Base-by-base conservation (phyloP, 2,113 vertebrate species). In the Cyanoliseus patagonus region DNA sequence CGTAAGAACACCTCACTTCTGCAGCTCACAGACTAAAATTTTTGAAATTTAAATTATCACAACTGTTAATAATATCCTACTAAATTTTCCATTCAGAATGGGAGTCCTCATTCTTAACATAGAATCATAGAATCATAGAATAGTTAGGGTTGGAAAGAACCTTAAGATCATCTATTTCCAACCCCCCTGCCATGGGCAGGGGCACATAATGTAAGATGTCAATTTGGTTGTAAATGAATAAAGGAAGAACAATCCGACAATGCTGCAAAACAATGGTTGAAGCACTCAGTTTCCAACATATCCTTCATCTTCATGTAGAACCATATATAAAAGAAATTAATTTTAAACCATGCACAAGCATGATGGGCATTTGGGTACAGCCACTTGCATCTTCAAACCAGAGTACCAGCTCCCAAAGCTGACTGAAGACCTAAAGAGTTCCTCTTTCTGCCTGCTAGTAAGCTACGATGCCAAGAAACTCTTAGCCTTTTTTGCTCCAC, bases 381-480 rank as follows among this genome's bases (percentile, higher is more conserved):
- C 31, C 6, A 17, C 35, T 52, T 10, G 6, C 10, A 22, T 81
- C 89, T 57, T 80, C 63, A 80, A 84, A 44, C 24, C 47, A 68
- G 14, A 67, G 18, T 77, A 91, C n/a, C 41, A 95, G 63, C 3
- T 70, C 75, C 35, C 69, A 39, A 39, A 8, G 33, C 33, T 47
- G 75, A 46, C 63, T 73, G 53, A 55, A 47, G 35, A 73, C 35
- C 67, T 83, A 33, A 49, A 79, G 55, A 47, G 24, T 89, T 94
- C 88, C 37, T 70, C 37, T 72, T 88, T 52, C 87, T 79, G 39
- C 83, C n/a, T 88, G n/a, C 83, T 82, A 94, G 57, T 49, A 86
- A 94, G 83, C 93, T 81, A 79, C 4, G 4, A 92, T 62, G 95
- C 86, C 77, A 96, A 97, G 95, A 97, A 98, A 97, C 84, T 77